Conservation (phyloP, 2,113 vertebrate species). For the Tupaia chinensis region DNA sequence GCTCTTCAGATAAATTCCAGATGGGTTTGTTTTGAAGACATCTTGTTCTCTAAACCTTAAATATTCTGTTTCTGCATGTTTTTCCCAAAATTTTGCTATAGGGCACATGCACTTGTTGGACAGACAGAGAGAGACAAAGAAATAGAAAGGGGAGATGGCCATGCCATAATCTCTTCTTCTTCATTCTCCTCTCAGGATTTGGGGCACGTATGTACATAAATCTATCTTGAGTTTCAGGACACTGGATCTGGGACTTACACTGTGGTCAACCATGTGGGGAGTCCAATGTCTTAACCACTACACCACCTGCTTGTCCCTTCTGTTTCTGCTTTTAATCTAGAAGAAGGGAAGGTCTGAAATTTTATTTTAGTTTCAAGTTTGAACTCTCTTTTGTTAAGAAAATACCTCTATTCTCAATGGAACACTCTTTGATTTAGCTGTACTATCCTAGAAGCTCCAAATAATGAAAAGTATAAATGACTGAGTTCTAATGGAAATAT, state of each 20-base stretch:
- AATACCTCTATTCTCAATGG: neutral
- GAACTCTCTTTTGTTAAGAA: neutral
- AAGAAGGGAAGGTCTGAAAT: neutral
- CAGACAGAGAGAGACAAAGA: no score
- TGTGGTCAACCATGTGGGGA: no score
- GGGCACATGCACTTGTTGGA: no score
- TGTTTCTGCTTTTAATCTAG: neutral
- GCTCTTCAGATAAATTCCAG: neutral
- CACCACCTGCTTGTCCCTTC: no score
- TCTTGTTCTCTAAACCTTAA: neutral
- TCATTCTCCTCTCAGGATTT: no score
- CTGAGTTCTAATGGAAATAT: neutral
- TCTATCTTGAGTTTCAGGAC: no score
- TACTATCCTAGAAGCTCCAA: neutral
- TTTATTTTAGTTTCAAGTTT: neutral
- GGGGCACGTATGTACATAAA: no score
- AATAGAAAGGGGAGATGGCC: no score
- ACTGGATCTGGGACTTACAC: no score
- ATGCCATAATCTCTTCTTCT: no score
- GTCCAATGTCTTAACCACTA: no score
- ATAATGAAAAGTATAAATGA: neutral
- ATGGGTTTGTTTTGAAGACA: neutral
- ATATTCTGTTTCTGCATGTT: neutral
- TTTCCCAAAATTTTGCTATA: no score
- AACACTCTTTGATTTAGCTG: neutral